Evolutionary conservation across 1,140 invertebrate species (phyloP).

Genomic region (Lepidurus couesii): DNA sequence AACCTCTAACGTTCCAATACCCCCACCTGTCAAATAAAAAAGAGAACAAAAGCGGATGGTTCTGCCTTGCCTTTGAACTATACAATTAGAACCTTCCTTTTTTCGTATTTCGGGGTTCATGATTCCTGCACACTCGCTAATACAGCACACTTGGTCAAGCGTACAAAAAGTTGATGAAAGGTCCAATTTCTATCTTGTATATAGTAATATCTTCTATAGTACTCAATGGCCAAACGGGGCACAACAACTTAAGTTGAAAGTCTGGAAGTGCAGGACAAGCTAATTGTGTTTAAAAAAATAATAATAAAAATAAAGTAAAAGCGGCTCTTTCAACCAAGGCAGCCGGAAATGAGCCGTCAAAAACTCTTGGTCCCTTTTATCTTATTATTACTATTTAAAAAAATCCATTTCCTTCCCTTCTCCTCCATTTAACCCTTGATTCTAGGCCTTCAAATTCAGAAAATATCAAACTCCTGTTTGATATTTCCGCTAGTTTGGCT

Average conservation of each 20-base stretch:
- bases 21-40: neutral
- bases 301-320: neutral
- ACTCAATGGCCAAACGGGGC: too few species aligned
- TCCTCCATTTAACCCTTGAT: too few species aligned
- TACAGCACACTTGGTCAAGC: too few species aligned
- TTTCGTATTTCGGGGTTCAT: neutral
- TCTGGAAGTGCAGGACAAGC: neutral
- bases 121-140: too few species aligned
- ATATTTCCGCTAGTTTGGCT: too few species aligned
- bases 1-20: slow-evolving; percentile 11
- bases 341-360: neutral
- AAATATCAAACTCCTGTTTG: too few species aligned
- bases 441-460: too few species aligned
- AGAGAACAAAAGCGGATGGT: slow-evolving; percentile 5
- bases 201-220: too few species aligned
- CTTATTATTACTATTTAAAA: neutral
- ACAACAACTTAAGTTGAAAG: neutral
- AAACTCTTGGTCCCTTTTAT: neutral
- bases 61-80: neutral
- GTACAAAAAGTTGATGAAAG: too few species aligned
- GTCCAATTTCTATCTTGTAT: too few species aligned
- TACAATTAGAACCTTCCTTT: neutral
- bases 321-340: neutral
- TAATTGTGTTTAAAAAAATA: neutral
- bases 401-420: neutral